Evolutionary conservation across 2,888 invertebrate species (phyloP), one percentile per base, ranked within the genome.

Genomic region (Synergus gifuensis): DNA sequence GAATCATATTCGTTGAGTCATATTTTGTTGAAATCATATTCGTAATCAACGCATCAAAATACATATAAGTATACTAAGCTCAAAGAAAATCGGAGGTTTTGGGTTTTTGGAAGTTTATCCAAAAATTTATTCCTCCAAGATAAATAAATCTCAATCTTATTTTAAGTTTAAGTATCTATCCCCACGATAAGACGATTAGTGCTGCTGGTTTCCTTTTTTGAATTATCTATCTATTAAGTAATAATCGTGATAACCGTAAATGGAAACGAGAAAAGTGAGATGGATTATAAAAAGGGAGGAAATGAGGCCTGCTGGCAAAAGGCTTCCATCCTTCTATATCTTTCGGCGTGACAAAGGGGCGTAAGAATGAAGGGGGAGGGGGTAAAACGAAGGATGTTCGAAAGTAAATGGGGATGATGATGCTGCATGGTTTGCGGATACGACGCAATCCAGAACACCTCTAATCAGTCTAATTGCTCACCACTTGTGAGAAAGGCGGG

Each of bases 401-500:
- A 76, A 0, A 22, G 18, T 46, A 49, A 40, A 76, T 49, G 12
- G 22, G 58, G 8, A 16, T 46, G 54, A 49, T 46, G 60, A 11
- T 18, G 46, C 46, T 69, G 8, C 58, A n/a, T 36, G 49, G 46
- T 49, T 36, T 58, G 76, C 22, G 76, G 58, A 28, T 44, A 46
- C 83, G 86, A 88, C 76, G 87, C 83, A 88, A 86, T 83, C 87
- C 88, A 88, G 88, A 88, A 86, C 87, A 86, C 86, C 82, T 84
- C 84, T 87, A 86, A 88, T 88, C 86, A 85, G 11, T 12, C 69
- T 87, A 86, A 87, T 87, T 86, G 85, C 78, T 82, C 12, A 11
- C 60, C 60, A 60, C 60, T 60, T 60, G 22, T 60, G 60, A 18
- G 60, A 5, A 60, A 49, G 11, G 0, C 49, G 49, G 49, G 49